Base-by-base conservation (phyloP, 2,113 vertebrate species). In the Dryoscopus gambensis region DNA sequence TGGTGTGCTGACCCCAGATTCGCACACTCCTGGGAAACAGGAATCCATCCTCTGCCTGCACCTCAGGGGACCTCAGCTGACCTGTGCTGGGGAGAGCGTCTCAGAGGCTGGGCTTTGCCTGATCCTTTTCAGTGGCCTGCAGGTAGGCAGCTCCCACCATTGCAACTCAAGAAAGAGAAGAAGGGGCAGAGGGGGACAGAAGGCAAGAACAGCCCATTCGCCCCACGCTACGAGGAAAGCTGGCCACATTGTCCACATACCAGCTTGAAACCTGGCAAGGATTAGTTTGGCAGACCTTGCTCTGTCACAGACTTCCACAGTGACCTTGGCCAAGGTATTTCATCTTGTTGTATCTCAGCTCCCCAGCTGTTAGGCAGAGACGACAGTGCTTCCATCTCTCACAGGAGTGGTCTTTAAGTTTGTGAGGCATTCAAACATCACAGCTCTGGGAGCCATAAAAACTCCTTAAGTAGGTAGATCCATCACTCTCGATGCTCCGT, bases 341-440 rank as follows among this genome's bases (percentile, higher is more conserved):
- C 56, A 88, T 92, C 87, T 90, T 50, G 55, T 50, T 37, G 35
- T 62, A 83, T 69, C 91, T 95, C 84, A 74, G 87, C 75, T 95
- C 90, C 87, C 87, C 95, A 96, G 92, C 82, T 96, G 93, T 91
- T 91, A 73, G 83, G 87, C 60, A 83, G 81, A 70, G 78, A 94
- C 4, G 37, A 71, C 59, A 69, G 63, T 59, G 84, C 70, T 93
- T 94, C 77, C 68, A 68, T 78, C 44, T 91, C 87, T 90, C 90
- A 85, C 69, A 86, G 87, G 93, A 90, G 59, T 70, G 67, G 75
- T 91, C 82, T 95, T 96, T 95, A 96, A 94, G 91, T 95, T 94
- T 90, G 94, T 95, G 95, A 97, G 64, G 89, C 95, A 67, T 96
- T 96, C 85, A 74, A 91, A 88, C 92, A 96, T 90, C 87, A 87